Percentiles rank a stretch among this genome's conserved stretches.
These are phyloP conservation scores for Origma solitaria DNA, from an alignment of 2,113 vertebrate genomes.

Conservation along the genomic window DNA sequence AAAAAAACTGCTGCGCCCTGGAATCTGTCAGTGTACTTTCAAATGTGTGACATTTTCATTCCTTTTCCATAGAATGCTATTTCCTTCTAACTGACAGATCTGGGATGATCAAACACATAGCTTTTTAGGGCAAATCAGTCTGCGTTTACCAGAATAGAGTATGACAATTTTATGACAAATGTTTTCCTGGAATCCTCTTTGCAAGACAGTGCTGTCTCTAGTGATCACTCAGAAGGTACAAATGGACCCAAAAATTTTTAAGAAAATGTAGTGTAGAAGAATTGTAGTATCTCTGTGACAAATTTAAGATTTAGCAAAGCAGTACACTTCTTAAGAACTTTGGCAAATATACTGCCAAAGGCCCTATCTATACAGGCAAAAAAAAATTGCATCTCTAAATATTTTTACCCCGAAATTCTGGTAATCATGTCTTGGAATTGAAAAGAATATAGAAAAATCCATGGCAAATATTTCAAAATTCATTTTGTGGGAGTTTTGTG, in stretches of 20 bases:
- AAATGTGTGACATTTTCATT: background rate
- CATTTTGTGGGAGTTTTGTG: background rate
- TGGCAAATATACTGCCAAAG: background rate
- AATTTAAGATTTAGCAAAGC: background rate
- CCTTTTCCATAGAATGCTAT: background rate
- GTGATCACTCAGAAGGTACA: background rate
- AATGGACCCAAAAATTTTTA: background rate
- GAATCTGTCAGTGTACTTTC: background rate
- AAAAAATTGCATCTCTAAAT: background rate
- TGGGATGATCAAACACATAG: background rate
- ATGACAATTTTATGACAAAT: background rate
- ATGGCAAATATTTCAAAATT: background rate
- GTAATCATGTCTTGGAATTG: background rate
- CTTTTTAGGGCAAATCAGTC: background rate
- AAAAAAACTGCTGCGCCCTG: background rate
- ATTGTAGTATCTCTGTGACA: background rate
- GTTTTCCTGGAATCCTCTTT: background rate
- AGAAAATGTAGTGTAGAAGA: background rate
- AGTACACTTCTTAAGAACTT: background rate
- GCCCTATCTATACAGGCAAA: background rate
- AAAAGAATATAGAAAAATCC: background rate
- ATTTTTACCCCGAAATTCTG: background rate
- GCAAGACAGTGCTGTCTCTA: background rate
- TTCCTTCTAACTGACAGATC: background rate
- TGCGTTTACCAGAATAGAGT: background rate